phyloP scores from a whole-genome alignment of 2,888 invertebrate species.

The Orchestes rusci region DNA sequence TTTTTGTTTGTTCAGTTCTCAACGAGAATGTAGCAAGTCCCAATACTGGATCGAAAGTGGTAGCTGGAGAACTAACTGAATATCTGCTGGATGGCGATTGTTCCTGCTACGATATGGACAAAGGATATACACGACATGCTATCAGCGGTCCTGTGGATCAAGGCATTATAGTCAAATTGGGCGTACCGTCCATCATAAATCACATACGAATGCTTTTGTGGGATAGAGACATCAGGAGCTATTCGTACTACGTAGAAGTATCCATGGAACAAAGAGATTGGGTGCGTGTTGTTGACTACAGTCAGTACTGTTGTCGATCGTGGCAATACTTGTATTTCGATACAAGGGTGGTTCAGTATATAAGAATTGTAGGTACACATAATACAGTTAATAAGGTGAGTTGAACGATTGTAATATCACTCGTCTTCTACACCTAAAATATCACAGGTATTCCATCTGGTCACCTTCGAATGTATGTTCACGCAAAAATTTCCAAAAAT shows the following conservation, averaged over 20 bases:
- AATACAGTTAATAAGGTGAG: constrained; percentile 87
- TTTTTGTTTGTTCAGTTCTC: constrained; percentile 50
- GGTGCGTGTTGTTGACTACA: constrained; percentile 89
- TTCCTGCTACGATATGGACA: constrained; percentile 84
- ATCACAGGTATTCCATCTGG: constrained; percentile 78
- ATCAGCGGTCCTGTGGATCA: constrained; percentile 52
- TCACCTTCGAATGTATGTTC: constrained; percentile 85
- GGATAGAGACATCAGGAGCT: constrained; percentile 88
- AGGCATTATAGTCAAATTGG: constrained; percentile 80
- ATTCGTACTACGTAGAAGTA: constrained; percentile 86
- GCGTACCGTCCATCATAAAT: constrained; percentile 84
- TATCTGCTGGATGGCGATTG: constrained; percentile 86
- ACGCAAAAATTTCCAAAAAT: constrained; percentile 69
- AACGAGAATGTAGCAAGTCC: constrained; percentile 89
- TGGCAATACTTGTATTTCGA: constrained; percentile 95
- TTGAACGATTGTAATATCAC: background rate
- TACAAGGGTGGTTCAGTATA: constrained; percentile 78
- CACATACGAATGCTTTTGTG: constrained; percentile 87
- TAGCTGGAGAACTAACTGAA: constrained; percentile 83
- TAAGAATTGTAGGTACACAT: constrained; percentile 80
- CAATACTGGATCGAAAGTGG: constrained; percentile 75
- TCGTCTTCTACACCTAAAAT: constrained; percentile 2
- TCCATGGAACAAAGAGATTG: constrained; percentile 95
- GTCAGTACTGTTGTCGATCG: constrained; percentile 86
- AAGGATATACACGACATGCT: constrained; percentile 59